Percentiles rank a stretch among this genome's conserved stretches.
phyloP scores from a whole-genome alignment of 1,140 invertebrate species.

The Lasaia peninsularis region DNA sequence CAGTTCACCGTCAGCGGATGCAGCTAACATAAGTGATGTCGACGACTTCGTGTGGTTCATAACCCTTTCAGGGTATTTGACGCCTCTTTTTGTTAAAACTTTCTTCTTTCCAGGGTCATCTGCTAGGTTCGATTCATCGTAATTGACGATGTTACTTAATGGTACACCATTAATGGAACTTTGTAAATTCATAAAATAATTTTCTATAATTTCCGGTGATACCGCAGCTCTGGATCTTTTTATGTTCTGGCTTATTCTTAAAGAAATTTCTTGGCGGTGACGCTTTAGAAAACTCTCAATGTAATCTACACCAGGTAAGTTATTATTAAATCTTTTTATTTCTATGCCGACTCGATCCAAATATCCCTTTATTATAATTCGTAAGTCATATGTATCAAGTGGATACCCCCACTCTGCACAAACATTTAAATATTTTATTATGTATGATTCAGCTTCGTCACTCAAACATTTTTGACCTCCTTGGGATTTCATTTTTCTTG shows the following conservation, averaged over 20 bases:
- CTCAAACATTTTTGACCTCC: constrained; percentile 22
- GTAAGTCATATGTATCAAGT: constrained; percentile 30
- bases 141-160: background rate
- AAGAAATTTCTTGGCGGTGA: constrained; percentile 34
- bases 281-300: constrained; percentile 29
- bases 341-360: constrained; percentile 25
- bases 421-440: constrained; percentile 26
- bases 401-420: constrained; percentile 45
- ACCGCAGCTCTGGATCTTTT: constrained; percentile 24
- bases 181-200: background rate
- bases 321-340: constrained; percentile 35
- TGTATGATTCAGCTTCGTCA: constrained; percentile 20
- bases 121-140: background rate
- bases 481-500: constrained; percentile 13
- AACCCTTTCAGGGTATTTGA: constrained; percentile 19
- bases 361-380: constrained; percentile 37
- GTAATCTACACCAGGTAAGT: constrained; percentile 37
- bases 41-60: constrained; percentile 15
- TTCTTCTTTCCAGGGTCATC: constrained; percentile 21
- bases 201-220: background rate
- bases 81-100: constrained; percentile 15
- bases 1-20: background rate
- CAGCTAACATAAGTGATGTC: constrained; percentile 13
- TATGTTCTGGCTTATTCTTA: constrained; percentile 42
- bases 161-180: background rate